Evolutionary conservation across 2,888 invertebrate genomes (phyloP).

Genomic region (Macrosiphum euphorbiae): DNA sequence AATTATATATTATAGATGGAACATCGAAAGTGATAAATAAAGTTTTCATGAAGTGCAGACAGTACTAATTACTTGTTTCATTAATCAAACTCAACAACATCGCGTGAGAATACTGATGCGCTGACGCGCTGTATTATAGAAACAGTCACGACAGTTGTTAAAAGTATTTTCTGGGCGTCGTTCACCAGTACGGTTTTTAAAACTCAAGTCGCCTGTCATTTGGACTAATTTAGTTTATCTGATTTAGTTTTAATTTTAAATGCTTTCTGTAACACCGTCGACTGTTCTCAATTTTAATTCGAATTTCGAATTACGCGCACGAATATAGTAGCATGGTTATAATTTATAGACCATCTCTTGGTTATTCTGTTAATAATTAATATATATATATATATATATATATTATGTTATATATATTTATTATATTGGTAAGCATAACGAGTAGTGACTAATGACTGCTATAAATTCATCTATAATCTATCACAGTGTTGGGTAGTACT

Average conservation of each 20-base stretch:
- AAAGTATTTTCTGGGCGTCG: slow-evolving; percentile 20
- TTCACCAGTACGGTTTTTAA: neutral
- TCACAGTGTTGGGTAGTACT: neutral
- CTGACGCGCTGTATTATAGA: neutral
- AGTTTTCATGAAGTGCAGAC: slow-evolving; percentile 27
- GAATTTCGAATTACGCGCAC: neutral
- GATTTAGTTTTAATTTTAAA: slow-evolving; percentile 38
- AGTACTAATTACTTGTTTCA: neutral
- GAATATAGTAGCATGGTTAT: neutral
- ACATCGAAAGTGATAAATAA: slow-evolving; percentile 7
- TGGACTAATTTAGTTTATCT: slow-evolving; percentile 40
- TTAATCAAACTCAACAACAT: slow-evolving; percentile 29
- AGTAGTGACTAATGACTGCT: neutral
- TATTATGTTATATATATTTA: neutral
- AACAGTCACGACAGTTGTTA: slow-evolving; percentile 29
- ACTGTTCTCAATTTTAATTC: neutral
- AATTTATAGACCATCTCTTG: neutral
- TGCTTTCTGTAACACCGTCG: slow-evolving; percentile 4
- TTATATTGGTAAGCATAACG: neutral
- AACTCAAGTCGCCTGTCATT: slow-evolving; percentile 14
- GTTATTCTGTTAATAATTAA: neutral
- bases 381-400: neutral
- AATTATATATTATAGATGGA: neutral
- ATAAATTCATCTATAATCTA: neutral
- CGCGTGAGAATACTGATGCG: slow-evolving; percentile 31